Evolutionary conservation across 2,113 vertebrate species (phyloP).

Genomic region (Eurypyga helias): DNA sequence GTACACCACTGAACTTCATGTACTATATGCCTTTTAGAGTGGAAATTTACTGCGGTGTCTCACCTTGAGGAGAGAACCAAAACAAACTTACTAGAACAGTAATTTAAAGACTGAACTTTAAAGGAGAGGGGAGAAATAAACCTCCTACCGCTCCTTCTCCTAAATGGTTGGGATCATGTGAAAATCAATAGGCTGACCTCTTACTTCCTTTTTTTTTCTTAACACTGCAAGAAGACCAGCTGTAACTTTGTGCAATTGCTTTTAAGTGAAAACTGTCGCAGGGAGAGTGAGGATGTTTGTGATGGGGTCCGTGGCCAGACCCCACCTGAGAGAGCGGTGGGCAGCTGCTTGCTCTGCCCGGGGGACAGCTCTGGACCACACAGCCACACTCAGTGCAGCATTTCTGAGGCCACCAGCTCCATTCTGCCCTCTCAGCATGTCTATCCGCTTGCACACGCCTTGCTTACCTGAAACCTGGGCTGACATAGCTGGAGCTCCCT

Average conservation of each 20-base stretch:
- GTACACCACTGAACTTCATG: not conserved
- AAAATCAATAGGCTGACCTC: conserved; percentile 35
- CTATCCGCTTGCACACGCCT: fast-evolving
- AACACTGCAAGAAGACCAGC: not conserved
- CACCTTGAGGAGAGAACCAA: conserved; percentile 15
- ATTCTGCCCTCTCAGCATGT: not conserved
- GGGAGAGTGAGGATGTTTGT: fast-evolving
- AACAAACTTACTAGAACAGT: conserved; percentile 18
- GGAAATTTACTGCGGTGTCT: conserved; percentile 19
- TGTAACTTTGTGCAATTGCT: not conserved
- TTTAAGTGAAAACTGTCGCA: not conserved
- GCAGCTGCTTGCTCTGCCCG: fast-evolving
- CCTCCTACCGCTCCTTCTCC: not conserved
- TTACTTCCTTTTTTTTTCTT: not conserved
- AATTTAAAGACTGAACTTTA: conserved; percentile 41
- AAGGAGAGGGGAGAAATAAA: conserved; percentile 23
- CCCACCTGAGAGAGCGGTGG: not conserved
- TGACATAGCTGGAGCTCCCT: fast-evolving
- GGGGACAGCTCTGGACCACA: fast-evolving
- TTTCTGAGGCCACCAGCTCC: not conserved
- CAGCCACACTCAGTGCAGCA: not conserved
- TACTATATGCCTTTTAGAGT: conserved; percentile 12
- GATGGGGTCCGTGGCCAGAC: not conserved
- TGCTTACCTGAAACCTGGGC: not conserved
- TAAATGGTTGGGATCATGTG: not conserved